These are phyloP conservation scores for Bursaphelenchus mucronatus DNA, from an alignment of 1,140 invertebrate genomes.

Conservation along the genomic window DNA sequence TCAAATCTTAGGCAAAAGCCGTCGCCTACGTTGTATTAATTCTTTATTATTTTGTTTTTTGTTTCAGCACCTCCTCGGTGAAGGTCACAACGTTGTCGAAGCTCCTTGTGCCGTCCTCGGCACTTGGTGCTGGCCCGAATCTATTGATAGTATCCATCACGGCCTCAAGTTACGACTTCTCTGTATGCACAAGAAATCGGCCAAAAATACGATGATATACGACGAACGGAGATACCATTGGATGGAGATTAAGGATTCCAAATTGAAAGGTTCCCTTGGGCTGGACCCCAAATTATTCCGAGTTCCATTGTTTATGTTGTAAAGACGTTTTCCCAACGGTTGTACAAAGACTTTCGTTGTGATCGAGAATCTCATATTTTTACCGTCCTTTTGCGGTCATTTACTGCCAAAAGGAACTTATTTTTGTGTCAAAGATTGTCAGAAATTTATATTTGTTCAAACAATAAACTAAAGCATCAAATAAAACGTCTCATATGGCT, in stretches of 20 bases:
- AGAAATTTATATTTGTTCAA: no score
- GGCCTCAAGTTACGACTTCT: slow-evolving; percentile 52
- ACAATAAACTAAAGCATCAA: no score
- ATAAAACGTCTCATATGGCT: no score
- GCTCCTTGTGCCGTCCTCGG: slow-evolving; percentile 39
- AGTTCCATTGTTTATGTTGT: no score
- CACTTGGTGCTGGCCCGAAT: slow-evolving; percentile 50
- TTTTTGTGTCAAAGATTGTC: no score
- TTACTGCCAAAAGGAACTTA: no score
- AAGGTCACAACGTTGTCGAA: slow-evolving; percentile 53
- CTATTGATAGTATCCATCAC: slow-evolving; percentile 53
- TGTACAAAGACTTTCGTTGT: no score
- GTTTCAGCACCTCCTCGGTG: slow-evolving; percentile 54
- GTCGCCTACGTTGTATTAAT: slow-evolving; percentile 5
- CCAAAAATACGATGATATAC: slow-evolving; percentile 35
- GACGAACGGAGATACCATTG: slow-evolving; percentile 31
- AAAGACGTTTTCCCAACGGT: no score
- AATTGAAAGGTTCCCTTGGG: no score
- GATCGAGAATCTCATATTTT: no score
- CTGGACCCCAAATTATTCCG: no score
- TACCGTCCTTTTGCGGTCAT: no score
- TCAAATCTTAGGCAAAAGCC: neutral
- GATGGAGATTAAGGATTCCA: slow-evolving; percentile 11
- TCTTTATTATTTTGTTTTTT: neutral
- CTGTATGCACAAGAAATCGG: slow-evolving; percentile 49